Conservation (phyloP, 2,797 vertebrate genomes). For the Epinephelus awoara region DNA sequence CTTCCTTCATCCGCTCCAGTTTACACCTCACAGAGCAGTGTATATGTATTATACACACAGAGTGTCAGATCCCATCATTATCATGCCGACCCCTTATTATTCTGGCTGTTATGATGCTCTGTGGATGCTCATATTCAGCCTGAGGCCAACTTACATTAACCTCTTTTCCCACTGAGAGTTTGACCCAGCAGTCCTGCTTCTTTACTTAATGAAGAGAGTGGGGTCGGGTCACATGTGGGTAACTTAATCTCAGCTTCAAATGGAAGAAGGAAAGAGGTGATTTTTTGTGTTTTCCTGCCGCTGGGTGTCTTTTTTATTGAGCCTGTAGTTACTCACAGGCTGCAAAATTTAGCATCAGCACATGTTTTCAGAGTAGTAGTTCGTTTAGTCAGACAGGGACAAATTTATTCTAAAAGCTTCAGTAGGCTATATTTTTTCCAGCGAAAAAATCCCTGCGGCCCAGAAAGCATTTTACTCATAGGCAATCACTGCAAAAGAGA, state of each 20-base stretch:
- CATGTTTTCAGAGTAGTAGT: not conserved
- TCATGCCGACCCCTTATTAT: conserved; percentile 44
- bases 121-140: conserved; percentile 54
- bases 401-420: not conserved
- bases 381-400: not conserved
- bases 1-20: conserved; percentile 23
- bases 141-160: conserved; percentile 53
- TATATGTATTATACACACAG: conserved; percentile 1
- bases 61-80: conserved; percentile 48
- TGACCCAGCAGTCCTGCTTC: conserved; percentile 33
- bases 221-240: not conserved
- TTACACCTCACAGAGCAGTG: conserved; percentile 32
- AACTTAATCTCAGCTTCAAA: not conserved
- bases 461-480: no score
- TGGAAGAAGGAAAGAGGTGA: not conserved
- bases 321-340: accelerated
- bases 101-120: conserved; percentile 47
- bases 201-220: conserved; percentile 12
- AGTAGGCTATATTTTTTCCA: not conserved
- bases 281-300: not conserved
- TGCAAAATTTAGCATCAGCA: not conserved
- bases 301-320: not conserved
- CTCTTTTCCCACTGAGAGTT: conserved; percentile 41
- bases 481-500: no score
- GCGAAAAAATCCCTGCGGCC: no score